Evolutionary conservation across 1,140 invertebrate species (phyloP).

Genomic region (Drosophila auraria): DNA sequence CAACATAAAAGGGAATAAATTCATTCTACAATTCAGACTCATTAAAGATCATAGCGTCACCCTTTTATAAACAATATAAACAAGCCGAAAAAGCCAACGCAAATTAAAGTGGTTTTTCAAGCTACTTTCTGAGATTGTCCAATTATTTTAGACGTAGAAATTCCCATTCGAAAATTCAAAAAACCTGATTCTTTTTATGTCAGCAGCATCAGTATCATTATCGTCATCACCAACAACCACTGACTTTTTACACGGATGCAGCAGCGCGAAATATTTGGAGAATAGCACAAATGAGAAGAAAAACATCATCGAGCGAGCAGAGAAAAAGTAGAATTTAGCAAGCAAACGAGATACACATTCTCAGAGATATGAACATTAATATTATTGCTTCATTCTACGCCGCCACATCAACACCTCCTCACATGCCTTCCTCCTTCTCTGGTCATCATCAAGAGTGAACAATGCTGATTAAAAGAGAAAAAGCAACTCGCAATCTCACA

Average conservation of each 20-base stretch:
- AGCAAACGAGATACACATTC: conserved; percentile 31
- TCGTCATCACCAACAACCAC: conserved; percentile 22
- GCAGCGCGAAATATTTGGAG: conserved; percentile 19
- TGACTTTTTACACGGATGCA: conserved; percentile 45
- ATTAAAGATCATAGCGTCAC: neutral
- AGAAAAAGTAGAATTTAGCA: conserved; percentile 4
- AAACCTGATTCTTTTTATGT: conserved; percentile 53
- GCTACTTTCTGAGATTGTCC: conserved; percentile 4
- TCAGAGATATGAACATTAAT: conserved; percentile 55
- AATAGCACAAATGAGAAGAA: conserved; percentile 34
- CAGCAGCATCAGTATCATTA: conserved; percentile 8
- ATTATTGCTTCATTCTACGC: conserved; percentile 41
- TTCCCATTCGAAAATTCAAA: conserved; percentile 30
- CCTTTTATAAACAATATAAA: neutral
- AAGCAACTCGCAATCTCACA: conserved; percentile 44
- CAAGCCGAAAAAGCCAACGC: neutral
- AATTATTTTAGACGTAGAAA: conserved; percentile 13
- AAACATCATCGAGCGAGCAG: conserved; percentile 15
- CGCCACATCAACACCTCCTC: conserved; percentile 11
- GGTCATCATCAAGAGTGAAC: conserved; percentile 19
- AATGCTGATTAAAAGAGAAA: conserved; percentile 51
- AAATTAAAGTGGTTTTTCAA: conserved; percentile 23
- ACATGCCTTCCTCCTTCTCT: neutral
- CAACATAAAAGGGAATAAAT: neutral
- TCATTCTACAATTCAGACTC: neutral